These are phyloP conservation scores for Oophaga sylvatica DNA, from an alignment of 2,797 vertebrate species.

Conservation along the genomic window DNA sequence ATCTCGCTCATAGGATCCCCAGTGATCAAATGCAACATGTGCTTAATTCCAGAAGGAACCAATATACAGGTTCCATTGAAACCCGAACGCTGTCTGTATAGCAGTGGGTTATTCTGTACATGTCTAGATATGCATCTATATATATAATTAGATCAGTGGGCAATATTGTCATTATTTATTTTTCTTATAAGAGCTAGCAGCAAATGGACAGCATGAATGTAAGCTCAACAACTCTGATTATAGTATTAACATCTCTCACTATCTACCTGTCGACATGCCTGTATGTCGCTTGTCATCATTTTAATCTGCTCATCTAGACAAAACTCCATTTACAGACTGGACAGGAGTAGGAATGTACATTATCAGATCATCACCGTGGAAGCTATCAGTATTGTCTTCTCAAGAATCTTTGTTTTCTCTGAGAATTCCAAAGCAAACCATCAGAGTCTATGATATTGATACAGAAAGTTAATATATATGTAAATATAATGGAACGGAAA, in stretches of 20 bases:
- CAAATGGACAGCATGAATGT: constrained; percentile 20
- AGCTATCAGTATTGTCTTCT: constrained; percentile 40
- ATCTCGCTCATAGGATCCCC: too few species aligned
- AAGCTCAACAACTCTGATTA: constrained; percentile 22
- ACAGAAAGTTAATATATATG: neutral
- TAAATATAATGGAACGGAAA: neutral
- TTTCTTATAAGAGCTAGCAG: neutral
- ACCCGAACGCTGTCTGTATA: too few species aligned
- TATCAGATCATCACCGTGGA: constrained; percentile 48
- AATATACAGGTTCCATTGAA: too few species aligned
- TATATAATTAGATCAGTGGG: neutral
- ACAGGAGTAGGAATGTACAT: constrained; percentile 51
- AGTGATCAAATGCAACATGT: too few species aligned
- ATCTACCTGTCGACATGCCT: constrained; percentile 42
- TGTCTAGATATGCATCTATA: neutral
- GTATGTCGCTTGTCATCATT: constrained; percentile 53
- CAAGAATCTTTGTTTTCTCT: constrained; percentile 26
- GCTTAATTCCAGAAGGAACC: too few species aligned
- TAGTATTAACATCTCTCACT: constrained; percentile 22
- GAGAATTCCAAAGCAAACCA: neutral
- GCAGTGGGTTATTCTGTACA: neutral
- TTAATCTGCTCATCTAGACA: constrained; percentile 43
- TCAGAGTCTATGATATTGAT: neutral
- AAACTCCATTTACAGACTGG: constrained; percentile 46
- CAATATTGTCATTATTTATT: constrained; percentile 1